A percentile compares a stretch with the other conserved stretches of the same genome.
These are phyloP conservation scores for Mesoligia furuncula DNA, from an alignment of 2,888 invertebrate species.

Conservation along the genomic window DNA sequence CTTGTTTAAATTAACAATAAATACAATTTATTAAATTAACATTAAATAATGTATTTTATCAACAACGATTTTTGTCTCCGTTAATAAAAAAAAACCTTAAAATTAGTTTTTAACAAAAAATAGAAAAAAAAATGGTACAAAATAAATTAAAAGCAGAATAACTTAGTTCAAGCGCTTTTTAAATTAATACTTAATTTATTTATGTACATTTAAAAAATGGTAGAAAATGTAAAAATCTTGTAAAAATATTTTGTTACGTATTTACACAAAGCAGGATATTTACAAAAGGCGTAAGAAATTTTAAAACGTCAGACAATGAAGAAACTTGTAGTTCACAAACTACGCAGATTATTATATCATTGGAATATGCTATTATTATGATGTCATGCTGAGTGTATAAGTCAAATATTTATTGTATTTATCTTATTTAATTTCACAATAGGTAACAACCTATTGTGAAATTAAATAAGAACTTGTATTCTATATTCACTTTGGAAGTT, in stretches of 20 bases:
- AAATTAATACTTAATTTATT: constrained; percentile 72
- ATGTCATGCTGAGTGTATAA: background rate
- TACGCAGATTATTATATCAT: background rate
- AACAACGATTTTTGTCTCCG: constrained; percentile 66
- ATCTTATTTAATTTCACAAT: no score
- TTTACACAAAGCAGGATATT: constrained; percentile 71
- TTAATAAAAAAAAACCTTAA: constrained; percentile 61
- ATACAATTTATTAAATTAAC: constrained; percentile 83
- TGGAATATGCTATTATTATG: background rate
- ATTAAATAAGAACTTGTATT: background rate
- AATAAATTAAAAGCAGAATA: constrained; percentile 81
- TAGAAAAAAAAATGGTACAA: constrained; percentile 61
- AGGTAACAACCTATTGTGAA: background rate
- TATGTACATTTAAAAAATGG: constrained; percentile 76
- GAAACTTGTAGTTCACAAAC: constrained; percentile 10
- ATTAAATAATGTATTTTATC: constrained; percentile 83
- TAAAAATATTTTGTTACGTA: constrained; percentile 58
- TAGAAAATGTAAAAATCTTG: constrained; percentile 66
- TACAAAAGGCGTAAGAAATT: constrained; percentile 70
- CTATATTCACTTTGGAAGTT: background rate
- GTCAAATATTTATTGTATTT: background rate
- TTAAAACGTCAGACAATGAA: constrained; percentile 34
- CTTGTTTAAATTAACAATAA: constrained; percentile 81
- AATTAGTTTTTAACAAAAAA: constrained; percentile 57
- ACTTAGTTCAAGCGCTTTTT: constrained; percentile 70